Evolutionary conservation across 1,140 invertebrate species (phyloP).

Genomic region (Sinella curviseta): DNA sequence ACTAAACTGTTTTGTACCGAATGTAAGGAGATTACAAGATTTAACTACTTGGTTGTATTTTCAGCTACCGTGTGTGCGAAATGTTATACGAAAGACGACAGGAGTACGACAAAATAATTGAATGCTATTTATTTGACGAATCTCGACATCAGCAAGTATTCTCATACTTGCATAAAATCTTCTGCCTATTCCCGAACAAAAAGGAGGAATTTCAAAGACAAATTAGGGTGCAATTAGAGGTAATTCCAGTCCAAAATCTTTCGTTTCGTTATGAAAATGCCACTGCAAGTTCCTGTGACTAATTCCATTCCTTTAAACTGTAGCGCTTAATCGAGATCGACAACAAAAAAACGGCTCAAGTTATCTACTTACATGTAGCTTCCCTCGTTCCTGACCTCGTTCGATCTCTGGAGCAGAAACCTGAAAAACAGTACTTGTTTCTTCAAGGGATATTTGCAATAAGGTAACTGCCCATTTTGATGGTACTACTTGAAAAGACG

Average conservation of each 20-base stretch:
- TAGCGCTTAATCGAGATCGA: conserved; percentile 58
- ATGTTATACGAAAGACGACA: conserved; percentile 62
- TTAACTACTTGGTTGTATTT: conserved; percentile 42
- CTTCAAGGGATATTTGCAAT: conserved; percentile 65
- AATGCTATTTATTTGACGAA: conserved; percentile 63
- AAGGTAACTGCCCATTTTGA: too few relatives aligned
- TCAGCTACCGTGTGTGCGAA: conserved; percentile 66
- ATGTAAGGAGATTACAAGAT: conserved; percentile 37
- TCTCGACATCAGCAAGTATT: conserved; percentile 57
- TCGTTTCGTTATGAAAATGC: conserved; percentile 32
- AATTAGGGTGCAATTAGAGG: conserved; percentile 38
- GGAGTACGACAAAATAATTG: conserved; percentile 62
- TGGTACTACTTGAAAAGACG: too few relatives aligned
- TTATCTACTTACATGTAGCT: conserved; percentile 51
- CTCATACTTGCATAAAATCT: conserved; percentile 53
- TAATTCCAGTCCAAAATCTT: conserved; percentile 16
- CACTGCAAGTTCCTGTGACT: conserved; percentile 24
- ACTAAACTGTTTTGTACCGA: too few relatives aligned
- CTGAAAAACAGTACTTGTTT: conserved; percentile 62
- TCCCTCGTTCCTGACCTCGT: conserved; percentile 50
- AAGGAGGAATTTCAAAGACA: conserved; percentile 44
- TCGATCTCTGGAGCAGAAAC: conserved; percentile 54
- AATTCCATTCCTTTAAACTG: conserved; percentile 29
- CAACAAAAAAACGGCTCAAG: conserved; percentile 53
- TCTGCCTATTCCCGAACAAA: conserved; percentile 49